Conservation (phyloP, 2,113 vertebrate genomes). For the Vidua macroura region DNA sequence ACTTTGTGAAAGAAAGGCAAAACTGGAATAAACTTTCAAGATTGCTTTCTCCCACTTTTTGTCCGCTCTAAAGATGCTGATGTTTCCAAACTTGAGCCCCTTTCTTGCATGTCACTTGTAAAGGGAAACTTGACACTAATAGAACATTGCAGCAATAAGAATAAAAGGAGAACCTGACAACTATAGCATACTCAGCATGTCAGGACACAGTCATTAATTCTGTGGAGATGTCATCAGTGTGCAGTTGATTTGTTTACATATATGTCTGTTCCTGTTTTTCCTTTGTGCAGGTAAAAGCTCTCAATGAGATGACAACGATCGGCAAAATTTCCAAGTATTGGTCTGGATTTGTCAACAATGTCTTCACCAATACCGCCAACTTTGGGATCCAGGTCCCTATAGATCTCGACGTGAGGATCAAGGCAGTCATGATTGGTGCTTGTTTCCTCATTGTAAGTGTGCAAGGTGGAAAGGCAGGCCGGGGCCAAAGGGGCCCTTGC, state of each 20-base stretch:
- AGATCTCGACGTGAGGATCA: slow-evolving; percentile 93
- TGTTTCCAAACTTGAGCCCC: neutral
- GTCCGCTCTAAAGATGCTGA: neutral
- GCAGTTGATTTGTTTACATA: neutral
- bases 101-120: neutral
- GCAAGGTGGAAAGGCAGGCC: neutral
- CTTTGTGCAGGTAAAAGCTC: slow-evolving; percentile 81
- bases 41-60: neutral
- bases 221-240: neutral
- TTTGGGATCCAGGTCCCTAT: slow-evolving; percentile 94
- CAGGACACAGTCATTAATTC: slow-evolving; percentile 7
- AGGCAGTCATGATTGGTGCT: slow-evolving; percentile 92
- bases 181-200: neutral
- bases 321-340: slow-evolving; percentile 98
- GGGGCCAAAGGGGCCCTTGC: neutral
- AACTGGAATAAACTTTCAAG: neutral
- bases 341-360: slow-evolving; percentile 90
- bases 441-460: slow-evolving; percentile 96
- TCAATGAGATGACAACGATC: slow-evolving; percentile 88
- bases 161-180: slow-evolving; percentile 19
- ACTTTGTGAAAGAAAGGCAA: neutral
- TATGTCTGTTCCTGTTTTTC: neutral
- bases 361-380: slow-evolving; percentile 93
- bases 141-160: neutral
- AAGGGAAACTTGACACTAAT: neutral